Conservation (phyloP, 2,888 invertebrate species). For the Aphidoletes aphidimyza region DNA sequence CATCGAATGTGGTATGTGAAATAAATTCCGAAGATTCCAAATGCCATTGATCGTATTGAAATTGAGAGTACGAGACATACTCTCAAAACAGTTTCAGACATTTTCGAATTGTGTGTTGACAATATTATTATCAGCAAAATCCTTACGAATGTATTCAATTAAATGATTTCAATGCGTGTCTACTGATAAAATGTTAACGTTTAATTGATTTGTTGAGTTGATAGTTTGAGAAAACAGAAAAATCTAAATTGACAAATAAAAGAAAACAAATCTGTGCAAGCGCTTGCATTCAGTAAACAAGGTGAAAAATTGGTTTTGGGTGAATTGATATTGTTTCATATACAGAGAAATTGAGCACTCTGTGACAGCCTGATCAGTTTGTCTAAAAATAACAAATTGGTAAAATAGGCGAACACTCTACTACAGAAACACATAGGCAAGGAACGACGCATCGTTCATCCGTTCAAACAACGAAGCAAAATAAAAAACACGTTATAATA, state of each 20-base stretch:
- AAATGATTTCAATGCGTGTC: no score
- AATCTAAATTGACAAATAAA: not conserved
- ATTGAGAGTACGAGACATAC: no score
- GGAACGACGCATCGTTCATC: not conserved
- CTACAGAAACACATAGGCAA: not conserved
- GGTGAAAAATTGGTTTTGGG: not conserved
- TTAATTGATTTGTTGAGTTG: not conserved
- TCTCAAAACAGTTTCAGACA: no score
- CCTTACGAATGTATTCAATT: no score
- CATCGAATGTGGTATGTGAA: no score
- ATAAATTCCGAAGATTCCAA: no score
- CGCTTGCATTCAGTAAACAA: not conserved
- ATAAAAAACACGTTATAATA: no score
- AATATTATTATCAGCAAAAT: no score
- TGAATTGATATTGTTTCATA: not conserved
- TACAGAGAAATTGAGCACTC: not conserved
- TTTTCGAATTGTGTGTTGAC: no score
- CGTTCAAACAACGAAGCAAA: not conserved
- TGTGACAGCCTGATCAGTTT: not conserved
- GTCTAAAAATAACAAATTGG: conserved; percentile 32
- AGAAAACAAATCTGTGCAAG: not conserved
- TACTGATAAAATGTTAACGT: not conserved
- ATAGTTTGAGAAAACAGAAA: not conserved
- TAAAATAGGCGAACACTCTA: not conserved
- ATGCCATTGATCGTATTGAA: no score